Conservation (phyloP, 2,888 invertebrate species). For the Cantharis nigra region DNA sequence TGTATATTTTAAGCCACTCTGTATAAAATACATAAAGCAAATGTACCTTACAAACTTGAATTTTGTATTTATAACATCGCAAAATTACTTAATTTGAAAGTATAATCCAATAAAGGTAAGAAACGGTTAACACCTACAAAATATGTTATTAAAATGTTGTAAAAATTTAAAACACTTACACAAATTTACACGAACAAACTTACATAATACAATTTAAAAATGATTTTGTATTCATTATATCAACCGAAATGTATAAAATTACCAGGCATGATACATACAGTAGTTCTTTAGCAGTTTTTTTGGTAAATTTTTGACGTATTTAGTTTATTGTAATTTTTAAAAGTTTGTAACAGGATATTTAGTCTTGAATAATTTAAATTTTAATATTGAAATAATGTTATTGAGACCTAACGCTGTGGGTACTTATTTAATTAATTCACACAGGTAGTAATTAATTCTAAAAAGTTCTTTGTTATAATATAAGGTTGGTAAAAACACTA, state of each 20-base stretch:
- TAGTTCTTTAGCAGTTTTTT: conserved; percentile 3
- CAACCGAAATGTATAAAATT: background rate
- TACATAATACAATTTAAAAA: background rate
- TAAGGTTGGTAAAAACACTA: background rate
- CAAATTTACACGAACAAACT: background rate
- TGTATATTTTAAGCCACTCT: too few species aligned
- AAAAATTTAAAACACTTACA: background rate
- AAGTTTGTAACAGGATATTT: background rate
- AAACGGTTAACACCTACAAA: background rate
- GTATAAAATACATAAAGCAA: background rate
- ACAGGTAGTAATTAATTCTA: background rate
- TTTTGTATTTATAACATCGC: background rate
- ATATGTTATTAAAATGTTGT: background rate
- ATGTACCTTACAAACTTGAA: background rate
- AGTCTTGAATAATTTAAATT: background rate
- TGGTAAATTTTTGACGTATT: background rate
- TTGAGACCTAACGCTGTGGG: background rate
- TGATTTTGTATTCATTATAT: background rate
- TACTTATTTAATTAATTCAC: background rate
- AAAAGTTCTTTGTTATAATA: background rate
- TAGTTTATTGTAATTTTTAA: background rate
- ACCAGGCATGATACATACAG: background rate
- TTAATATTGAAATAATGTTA: background rate
- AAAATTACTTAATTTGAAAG: background rate
- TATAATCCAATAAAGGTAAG: background rate